These are phyloP conservation scores for Microcebus lehilahytsara DNA, from an alignment of 2,113 vertebrate genomes.

Conservation along the genomic window DNA sequence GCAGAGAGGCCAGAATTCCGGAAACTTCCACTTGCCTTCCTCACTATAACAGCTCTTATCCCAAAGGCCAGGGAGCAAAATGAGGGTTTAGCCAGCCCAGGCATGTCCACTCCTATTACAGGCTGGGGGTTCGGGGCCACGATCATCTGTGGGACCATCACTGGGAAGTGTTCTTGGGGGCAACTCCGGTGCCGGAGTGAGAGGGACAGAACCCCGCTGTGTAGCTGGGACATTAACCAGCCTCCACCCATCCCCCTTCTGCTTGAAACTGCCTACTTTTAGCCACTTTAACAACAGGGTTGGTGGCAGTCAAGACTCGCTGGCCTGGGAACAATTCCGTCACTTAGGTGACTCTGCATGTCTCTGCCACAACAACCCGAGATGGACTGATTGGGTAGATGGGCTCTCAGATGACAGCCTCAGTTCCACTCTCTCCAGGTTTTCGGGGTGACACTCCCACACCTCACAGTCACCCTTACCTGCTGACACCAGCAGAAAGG, in stretches of 20 bases:
- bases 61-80: not conserved
- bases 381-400: fast-evolving
- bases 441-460: not conserved
- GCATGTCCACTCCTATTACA: fast-evolving
- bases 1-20: not conserved
- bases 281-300: not conserved
- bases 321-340: not conserved
- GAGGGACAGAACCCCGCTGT: fast-evolving
- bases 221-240: fast-evolving
- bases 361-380: not conserved
- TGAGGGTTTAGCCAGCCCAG: not conserved
- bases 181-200: fast-evolving
- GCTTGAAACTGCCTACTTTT: not conserved
- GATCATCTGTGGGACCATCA: not conserved
- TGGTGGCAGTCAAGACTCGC: not conserved
- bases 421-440: not conserved
- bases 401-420: not conserved
- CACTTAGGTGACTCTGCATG: not conserved
- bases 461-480: fast-evolving
- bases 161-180: fast-evolving
- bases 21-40: not conserved
- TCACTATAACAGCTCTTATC: not conserved
- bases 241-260: not conserved
- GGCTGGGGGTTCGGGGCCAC: not conserved
- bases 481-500: not conserved